Conservation (phyloP, 2,113 vertebrate species). For the Phrynocephalus versicolor region DNA sequence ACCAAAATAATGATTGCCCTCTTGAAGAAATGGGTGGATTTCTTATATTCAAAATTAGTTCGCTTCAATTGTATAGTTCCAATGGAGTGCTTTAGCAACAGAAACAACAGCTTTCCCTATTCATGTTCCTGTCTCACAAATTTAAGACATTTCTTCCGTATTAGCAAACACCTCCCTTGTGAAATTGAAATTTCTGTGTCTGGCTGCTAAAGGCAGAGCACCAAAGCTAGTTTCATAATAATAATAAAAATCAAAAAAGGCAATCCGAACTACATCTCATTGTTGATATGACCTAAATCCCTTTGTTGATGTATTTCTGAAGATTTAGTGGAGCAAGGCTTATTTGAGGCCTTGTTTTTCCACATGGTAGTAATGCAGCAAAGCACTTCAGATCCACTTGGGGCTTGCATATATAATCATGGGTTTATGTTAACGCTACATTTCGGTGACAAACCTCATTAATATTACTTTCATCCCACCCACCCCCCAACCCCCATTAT, state of each 20-base stretch:
- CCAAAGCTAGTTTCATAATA: not conserved
- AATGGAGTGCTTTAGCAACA: not conserved
- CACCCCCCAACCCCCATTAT: not conserved
- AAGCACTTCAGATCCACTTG: constrained; percentile 23
- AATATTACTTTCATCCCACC: not conserved
- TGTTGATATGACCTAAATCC: not conserved
- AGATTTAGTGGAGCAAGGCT: not conserved
- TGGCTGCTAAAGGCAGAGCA: not conserved
- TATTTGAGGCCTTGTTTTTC: not conserved
- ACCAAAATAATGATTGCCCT: not conserved
- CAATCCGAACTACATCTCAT: not conserved
- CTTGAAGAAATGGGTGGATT: not conserved
- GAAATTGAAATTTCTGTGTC: not conserved
- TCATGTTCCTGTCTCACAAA: not conserved
- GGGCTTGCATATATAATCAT: not conserved
- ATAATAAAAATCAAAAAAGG: not conserved
- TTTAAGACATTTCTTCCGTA: not conserved
- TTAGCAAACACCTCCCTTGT: not conserved
- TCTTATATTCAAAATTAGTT: not conserved
- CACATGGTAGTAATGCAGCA: not conserved
- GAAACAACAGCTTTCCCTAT: not conserved
- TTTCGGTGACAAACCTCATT: not conserved
- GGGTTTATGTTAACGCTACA: not conserved
- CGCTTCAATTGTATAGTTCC: not conserved
- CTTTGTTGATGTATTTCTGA: not conserved